phyloP scores from a whole-genome alignment of 2,797 vertebrate genomes.

The Antrozous pallidus region DNA sequence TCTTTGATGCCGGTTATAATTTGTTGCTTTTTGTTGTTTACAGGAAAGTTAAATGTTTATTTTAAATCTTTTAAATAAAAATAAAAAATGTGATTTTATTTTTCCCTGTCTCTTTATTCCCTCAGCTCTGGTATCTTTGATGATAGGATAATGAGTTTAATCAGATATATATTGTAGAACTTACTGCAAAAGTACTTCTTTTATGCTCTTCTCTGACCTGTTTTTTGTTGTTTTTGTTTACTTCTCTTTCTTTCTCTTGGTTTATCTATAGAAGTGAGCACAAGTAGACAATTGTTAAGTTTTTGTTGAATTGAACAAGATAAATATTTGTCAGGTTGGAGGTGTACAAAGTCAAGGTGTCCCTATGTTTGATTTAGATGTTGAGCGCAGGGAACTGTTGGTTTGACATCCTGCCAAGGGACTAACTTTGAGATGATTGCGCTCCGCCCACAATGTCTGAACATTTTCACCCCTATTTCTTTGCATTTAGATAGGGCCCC shows the following conservation, averaged over 20 bases:
- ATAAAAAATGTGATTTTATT: background rate
- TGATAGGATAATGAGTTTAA: background rate
- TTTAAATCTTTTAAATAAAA: slow-evolving; percentile 38
- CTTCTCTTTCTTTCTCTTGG: background rate
- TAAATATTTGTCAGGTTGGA: background rate
- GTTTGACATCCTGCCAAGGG: background rate
- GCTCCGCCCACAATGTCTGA: background rate
- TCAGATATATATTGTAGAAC: background rate
- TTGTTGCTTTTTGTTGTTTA: background rate
- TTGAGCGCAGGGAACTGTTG: background rate
- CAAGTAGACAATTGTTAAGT: background rate
- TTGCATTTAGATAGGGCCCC: background rate
- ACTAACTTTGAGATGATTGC: background rate
- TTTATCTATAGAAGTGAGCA: background rate
- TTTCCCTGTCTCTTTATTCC: background rate
- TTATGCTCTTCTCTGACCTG: background rate
- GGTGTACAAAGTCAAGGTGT: background rate
- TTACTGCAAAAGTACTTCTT: background rate
- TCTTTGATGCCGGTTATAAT: background rate
- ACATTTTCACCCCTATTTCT: background rate
- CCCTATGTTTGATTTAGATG: background rate
- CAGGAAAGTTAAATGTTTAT: background rate
- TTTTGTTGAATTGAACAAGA: background rate
- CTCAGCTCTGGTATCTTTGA: background rate
- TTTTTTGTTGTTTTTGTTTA: background rate